Conservation (phyloP, 1,140 invertebrate species). For the Riptortus pedestris region DNA sequence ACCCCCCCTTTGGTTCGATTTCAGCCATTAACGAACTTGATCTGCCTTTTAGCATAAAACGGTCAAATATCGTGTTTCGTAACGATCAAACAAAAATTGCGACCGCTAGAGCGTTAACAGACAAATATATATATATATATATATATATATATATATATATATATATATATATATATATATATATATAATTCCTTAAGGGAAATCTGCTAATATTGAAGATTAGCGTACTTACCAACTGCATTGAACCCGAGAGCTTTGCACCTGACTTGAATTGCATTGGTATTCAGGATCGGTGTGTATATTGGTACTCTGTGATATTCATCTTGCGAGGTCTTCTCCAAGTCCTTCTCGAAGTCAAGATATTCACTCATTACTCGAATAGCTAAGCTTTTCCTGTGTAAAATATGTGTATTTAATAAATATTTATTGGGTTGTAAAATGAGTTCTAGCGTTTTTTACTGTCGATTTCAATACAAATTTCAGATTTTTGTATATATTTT, state of each 20-base stretch:
- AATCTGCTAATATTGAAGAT: not conserved
- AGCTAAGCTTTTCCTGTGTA: not conserved
- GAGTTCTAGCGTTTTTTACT: not conserved
- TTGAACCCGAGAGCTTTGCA: conserved; percentile 24
- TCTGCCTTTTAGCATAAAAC: too few species aligned
- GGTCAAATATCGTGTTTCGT: too few species aligned
- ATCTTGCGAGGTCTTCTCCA: not conserved
- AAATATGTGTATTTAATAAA: not conserved
- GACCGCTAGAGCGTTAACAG: too few species aligned
- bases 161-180: too few species aligned
- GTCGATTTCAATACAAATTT: not conserved
- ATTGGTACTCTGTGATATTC: conserved; percentile 17
- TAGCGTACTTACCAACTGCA: conserved; percentile 16
- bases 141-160: too few species aligned
- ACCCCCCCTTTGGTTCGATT: too few species aligned
- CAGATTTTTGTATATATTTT: too few species aligned
- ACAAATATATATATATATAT: too few species aligned
- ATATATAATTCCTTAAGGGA: not conserved
- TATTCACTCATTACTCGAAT: conserved; percentile 8
- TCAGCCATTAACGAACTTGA: too few species aligned
- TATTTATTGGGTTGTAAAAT: not conserved
- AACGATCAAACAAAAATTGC: too few species aligned
- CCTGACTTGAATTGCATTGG: not conserved
- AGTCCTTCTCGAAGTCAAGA: conserved; percentile 12
- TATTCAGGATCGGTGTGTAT: conserved; percentile 15